Evolutionary conservation across 2,888 invertebrate genomes (phyloP).

Genomic region (Ctenicera cuprea): DNA sequence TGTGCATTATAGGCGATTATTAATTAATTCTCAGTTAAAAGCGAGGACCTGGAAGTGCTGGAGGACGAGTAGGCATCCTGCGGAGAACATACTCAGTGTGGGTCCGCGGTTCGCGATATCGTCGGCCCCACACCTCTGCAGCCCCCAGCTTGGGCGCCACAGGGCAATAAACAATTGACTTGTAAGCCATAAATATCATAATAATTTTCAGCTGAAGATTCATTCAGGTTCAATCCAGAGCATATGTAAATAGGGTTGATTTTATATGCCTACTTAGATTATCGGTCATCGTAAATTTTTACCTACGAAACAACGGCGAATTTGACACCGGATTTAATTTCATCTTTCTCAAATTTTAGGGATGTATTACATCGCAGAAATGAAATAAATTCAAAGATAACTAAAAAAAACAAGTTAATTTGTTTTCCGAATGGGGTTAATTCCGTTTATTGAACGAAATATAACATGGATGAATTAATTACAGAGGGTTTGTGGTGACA

Average conservation of each 20-base stretch:
- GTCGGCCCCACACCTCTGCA: conserved; percentile 65
- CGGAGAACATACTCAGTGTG: conserved; percentile 55
- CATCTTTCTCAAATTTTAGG: too few species aligned
- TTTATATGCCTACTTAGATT: background rate
- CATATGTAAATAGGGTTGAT: background rate
- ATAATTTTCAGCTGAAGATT: conserved; percentile 31
- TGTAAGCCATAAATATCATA: conserved; percentile 64
- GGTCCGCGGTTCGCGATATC: conserved; percentile 60
- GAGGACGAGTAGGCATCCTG: conserved; percentile 52
- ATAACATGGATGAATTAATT: too few species aligned
- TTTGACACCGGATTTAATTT: too few species aligned
- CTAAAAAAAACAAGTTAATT: too few species aligned
- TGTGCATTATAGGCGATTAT: conserved; percentile 62
- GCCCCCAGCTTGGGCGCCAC: conserved; percentile 63
- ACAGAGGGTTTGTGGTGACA: too few species aligned
- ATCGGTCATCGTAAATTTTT: too few species aligned
- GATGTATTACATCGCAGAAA: too few species aligned
- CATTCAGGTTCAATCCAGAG: conserved; percentile 20
- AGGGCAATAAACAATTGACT: conserved; percentile 68
- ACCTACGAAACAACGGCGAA: too few species aligned
- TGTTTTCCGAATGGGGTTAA: too few species aligned
- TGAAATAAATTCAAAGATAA: too few species aligned
- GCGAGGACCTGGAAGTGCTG: conserved; percentile 63
- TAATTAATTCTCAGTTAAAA: conserved; percentile 63
- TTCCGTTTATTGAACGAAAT: too few species aligned